Base-by-base conservation (phyloP, 2,888 invertebrate genomes). In the Eristalis intricaria region DNA sequence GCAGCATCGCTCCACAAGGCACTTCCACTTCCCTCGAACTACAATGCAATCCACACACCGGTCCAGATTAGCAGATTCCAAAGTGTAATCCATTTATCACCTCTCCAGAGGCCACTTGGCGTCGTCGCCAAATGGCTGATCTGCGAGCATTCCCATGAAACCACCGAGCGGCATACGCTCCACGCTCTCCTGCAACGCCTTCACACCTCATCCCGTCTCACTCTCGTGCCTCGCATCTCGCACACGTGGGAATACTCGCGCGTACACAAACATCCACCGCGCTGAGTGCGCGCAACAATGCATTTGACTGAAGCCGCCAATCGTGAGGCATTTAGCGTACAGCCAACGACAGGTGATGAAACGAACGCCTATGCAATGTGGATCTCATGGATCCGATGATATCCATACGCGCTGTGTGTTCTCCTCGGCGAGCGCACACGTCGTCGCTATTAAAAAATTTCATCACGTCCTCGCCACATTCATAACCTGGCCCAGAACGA, bases 281-380 rank as follows among this genome's bases (percentile, higher is more conserved):
- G 77, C 64, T 69, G 73, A 61, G 60, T 64, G 60, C 13, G 63
- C 35, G 3, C 29, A 85, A 82, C 73, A 85, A 85, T 82, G 85
- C 77, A 85, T 82, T 85, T 85, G 81, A 85, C 60, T 81, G 43
- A 50, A 81, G 85, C 85, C 82, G 85, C 81, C 50, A 50, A 50
- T 50, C 50, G 50, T 19, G 50, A 50, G 50, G 50, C 81, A 84
- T 75, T 75, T 79, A 79, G 38, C 26, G 64, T 35, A 38, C 68
- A 58, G n/a, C 58, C 61, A 75, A 5, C 56, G 75, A 66, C 84
- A 81, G 81, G 84, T 81, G 84, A 85, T 56, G 70, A 58, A 32
- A 58, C 63, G 35, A n/a, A 19, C 73, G 26, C 32, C 70, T 50
- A 3, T n/a, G 32, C 64, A 58, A 22, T 71, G n/a, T 29, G 35